A percentile compares a stretch with the other conserved stretches of the same genome.
Conservation (phyloP, 1,140 invertebrate species). For the Drosophila pruinosa region DNA sequence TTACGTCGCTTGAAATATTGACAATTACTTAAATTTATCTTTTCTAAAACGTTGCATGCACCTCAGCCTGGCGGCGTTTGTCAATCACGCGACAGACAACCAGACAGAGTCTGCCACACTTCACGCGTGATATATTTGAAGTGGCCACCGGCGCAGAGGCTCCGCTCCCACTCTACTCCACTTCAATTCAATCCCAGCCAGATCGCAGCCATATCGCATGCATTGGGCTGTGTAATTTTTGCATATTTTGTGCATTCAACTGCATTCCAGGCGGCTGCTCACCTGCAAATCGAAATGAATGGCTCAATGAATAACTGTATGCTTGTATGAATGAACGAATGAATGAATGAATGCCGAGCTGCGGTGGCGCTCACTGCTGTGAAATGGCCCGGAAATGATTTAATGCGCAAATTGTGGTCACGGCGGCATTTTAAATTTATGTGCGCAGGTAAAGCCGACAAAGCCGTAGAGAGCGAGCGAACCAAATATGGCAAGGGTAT, state of each 20-base stretch:
- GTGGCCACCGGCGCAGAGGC: conserved; percentile 44
- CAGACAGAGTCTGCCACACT: conserved; percentile 40
- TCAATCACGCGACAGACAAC: conserved; percentile 69
- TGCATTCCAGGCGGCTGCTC: conserved; percentile 75
- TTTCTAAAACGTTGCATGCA: conserved; percentile 73
- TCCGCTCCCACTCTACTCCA: background rate
- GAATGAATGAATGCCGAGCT: conserved; percentile 43
- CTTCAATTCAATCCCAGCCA: background rate
- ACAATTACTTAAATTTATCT: conserved; percentile 81
- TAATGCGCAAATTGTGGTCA: conserved; percentile 78
- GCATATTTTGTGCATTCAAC: conserved; percentile 60
- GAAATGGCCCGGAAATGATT: conserved; percentile 80
- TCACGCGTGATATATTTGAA: conserved; percentile 77
- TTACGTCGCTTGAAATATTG: conserved; percentile 78
- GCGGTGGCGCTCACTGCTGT: conserved; percentile 71
- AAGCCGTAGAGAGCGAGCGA: background rate
- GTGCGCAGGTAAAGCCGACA: conserved; percentile 51
- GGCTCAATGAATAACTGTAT: conserved; percentile 30
- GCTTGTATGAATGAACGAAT: conserved; percentile 9
- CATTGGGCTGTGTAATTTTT: conserved; percentile 76
- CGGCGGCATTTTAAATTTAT: conserved; percentile 73
- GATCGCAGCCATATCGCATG: conserved; percentile 30
- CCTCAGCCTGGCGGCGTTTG: conserved; percentile 60
- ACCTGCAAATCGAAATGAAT: conserved; percentile 74
- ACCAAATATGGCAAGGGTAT: background rate